Evolutionary conservation across 2,888 invertebrate genomes (phyloP).

Genomic region (Hyalella azteca): DNA sequence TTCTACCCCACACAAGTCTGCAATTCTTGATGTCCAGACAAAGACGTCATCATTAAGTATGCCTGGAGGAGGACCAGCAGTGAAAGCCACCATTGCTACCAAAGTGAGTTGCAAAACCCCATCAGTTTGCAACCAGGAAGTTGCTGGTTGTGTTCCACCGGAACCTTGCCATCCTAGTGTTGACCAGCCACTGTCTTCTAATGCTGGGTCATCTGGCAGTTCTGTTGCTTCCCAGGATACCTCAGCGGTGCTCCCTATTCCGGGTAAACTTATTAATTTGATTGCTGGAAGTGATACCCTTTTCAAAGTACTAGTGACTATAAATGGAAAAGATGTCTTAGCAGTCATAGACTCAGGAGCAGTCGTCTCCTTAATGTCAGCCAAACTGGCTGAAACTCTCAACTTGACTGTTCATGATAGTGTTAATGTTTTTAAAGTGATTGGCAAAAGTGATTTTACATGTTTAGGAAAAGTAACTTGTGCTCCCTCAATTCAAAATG

Average conservation of each 20-base stretch:
- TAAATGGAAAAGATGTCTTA: not conserved
- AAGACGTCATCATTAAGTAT: too few relatives aligned
- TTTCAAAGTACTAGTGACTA: not conserved
- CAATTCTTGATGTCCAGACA: not conserved
- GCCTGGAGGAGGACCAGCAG: too few relatives aligned
- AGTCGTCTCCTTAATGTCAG: not conserved
- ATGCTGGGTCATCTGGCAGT: too few relatives aligned
- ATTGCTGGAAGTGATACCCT: not conserved
- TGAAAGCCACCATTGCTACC: too few relatives aligned
- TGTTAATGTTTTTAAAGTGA: too few relatives aligned
- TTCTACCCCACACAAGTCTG: not conserved
- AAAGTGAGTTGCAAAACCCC: too few relatives aligned
- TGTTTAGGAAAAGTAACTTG: not conserved
- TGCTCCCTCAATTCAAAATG: not conserved
- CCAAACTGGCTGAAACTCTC: not conserved
- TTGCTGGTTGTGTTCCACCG: too few relatives aligned
- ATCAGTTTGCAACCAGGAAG: too few relatives aligned
- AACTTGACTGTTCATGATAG: not conserved
- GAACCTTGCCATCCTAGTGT: too few relatives aligned
- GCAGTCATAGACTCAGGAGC: constrained; percentile 1
- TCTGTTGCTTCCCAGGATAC: too few relatives aligned
- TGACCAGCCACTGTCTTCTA: too few relatives aligned
- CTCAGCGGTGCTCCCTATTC: not conserved
- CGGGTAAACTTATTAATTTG: not conserved
- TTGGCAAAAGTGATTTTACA: not conserved